Evolutionary conservation across 2,888 invertebrate species (phyloP).

Genomic region (Eupithecia insigniata): DNA sequence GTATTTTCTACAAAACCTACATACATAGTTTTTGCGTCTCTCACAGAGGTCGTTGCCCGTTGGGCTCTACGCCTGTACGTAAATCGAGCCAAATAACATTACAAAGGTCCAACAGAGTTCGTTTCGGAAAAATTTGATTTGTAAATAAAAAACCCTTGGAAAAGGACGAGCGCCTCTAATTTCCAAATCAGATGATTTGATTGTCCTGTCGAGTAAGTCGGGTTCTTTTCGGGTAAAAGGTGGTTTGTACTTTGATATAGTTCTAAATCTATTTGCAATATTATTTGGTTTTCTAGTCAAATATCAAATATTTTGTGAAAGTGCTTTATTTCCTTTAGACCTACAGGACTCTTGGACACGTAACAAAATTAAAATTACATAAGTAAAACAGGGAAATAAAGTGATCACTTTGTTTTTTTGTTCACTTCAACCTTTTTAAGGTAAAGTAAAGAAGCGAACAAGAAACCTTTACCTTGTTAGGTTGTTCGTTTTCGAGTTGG

Average conservation of each 20-base stretch:
- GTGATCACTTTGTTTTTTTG: too few relatives aligned
- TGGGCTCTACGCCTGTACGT: slow-evolving; percentile 46
- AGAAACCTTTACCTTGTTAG: too few relatives aligned
- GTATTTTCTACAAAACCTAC: not conserved
- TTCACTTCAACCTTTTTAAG: too few relatives aligned
- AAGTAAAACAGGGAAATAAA: too few relatives aligned
- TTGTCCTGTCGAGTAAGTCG: slow-evolving; percentile 48
- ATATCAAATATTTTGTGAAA: too few relatives aligned
- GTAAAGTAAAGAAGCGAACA: too few relatives aligned
- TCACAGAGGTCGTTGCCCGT: slow-evolving; percentile 34
- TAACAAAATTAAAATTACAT: too few relatives aligned
- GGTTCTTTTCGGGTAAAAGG: slow-evolving; percentile 18
- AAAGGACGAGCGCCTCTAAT: slow-evolving; percentile 56
- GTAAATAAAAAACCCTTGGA: slow-evolving; percentile 61
- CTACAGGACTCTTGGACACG: too few relatives aligned
- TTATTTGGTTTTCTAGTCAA: not conserved
- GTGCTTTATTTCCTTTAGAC: too few relatives aligned
- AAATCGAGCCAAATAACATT: slow-evolving; percentile 57
- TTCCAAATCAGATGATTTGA: slow-evolving; percentile 64
- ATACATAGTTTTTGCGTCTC: not conserved
- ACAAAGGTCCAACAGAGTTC: slow-evolving; percentile 51
- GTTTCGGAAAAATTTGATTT: slow-evolving; percentile 65
- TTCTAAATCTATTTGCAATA: slow-evolving; percentile 5
- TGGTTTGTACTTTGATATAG: slow-evolving; percentile 14
- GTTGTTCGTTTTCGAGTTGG: too few relatives aligned